These are phyloP conservation scores for Ptiloglossa arizonensis DNA, from an alignment of 1,140 invertebrate genomes.

Conservation along the genomic window DNA sequence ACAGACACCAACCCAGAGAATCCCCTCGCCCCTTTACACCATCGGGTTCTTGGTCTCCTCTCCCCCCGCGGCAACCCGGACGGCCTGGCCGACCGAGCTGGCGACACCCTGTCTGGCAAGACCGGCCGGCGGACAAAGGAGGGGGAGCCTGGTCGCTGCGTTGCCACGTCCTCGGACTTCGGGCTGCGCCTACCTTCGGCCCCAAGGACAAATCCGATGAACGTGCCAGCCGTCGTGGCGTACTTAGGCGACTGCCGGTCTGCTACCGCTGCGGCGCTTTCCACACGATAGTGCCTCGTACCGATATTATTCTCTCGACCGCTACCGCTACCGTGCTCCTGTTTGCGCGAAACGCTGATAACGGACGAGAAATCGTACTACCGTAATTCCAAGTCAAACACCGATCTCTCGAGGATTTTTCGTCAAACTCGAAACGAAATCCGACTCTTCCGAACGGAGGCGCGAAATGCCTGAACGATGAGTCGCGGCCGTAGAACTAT, in stretches of 20 bases:
- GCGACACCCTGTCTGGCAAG: constrained; percentile 95
- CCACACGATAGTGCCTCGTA: constrained; percentile 42
- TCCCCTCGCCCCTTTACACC: constrained; percentile 46
- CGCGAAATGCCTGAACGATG: constrained; percentile 71
- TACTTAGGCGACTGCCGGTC: constrained; percentile 72
- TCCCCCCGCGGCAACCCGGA: constrained; percentile 83
- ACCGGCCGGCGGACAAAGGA: constrained; percentile 82
- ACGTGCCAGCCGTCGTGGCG: constrained; percentile 79
- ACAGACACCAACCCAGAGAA: constrained; percentile 41
- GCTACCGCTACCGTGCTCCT: not conserved
- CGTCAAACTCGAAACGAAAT: not conserved
- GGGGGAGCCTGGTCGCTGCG: constrained; percentile 77
- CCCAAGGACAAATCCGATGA: constrained; percentile 81
- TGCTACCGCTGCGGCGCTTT: constrained; percentile 51
- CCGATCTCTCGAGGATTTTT: too few species aligned
- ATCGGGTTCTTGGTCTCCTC: constrained; percentile 55
- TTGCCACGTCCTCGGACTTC: constrained; percentile 84
- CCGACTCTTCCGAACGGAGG: constrained; percentile 1
- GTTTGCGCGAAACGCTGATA: too few species aligned
- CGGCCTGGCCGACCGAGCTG: constrained; percentile 87
- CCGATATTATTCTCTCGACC: constrained; percentile 56
- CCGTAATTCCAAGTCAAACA: not conserved
- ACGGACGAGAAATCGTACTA: too few species aligned
- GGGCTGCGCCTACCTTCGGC: constrained; percentile 72
- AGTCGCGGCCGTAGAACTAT: constrained; percentile 55